Evolutionary conservation across 2,797 vertebrate species (phyloP), one percentile per base, ranked within the genome.

Genomic region (Coregonus suidteri): DNA sequence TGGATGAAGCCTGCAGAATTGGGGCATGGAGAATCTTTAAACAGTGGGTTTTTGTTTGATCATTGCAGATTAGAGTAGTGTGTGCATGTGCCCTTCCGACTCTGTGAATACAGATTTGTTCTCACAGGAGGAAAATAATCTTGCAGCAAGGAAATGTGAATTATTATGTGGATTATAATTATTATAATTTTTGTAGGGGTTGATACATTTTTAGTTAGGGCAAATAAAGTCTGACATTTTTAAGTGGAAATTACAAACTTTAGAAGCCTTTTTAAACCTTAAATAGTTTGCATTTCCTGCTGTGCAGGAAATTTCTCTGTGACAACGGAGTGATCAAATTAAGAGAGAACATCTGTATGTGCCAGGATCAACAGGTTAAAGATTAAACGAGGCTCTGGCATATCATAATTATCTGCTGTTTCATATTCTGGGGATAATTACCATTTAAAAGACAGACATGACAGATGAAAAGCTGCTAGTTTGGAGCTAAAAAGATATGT

Each of bases 381-480:
- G 73, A 80, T 82, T 81, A 78, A 74, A 53, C 74, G 73, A 73
- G 66, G 64, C 73, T 66, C 66, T 25, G 56, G 51, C 70, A 53
- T 31, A 6, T 41, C 56, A 65, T 47, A 34, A 30, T 51, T 1
- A 20, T 76, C 78, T 72, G 18, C 64, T 56, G 4, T 51, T 76
- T 64, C 65, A 31, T 15, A 6, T 67, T 30, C 30, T 16, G 66
- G 79, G 20, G 64, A 75, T 78, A 82, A 79, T 81, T 64, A 83
- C 75, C 74, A 3, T 9, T 37, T 53, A 80, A 79, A 37, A 82
- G 67, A 79, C 35, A 78, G 47, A 18, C 34, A 81, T 35, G 35
- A 68, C 18, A 15, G 18, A 0, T 73, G 20, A 47, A 34, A 74
- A 66, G 75, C 62, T 59, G 74, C 64, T 76, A 0, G 6, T 79